Evolutionary conservation across 2,113 vertebrate species (phyloP).

Genomic region (Charina bottae): DNA sequence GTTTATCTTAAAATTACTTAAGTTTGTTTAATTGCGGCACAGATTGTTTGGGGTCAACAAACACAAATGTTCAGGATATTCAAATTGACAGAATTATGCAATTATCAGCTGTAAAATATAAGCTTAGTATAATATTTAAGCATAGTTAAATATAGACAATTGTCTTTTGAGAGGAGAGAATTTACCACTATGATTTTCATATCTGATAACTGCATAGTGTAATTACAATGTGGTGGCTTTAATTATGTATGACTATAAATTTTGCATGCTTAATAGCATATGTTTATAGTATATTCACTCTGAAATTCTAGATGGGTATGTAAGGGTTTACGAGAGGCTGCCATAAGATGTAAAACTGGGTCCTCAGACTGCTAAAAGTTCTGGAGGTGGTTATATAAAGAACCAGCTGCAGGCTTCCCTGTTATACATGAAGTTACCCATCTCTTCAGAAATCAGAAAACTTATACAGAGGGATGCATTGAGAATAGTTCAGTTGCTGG

Average conservation of each 20-base stretch:
- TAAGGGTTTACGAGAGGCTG: background rate
- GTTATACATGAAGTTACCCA: background rate
- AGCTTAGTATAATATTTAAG: background rate
- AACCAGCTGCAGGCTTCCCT: background rate
- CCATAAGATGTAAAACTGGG: background rate
- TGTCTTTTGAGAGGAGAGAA: background rate
- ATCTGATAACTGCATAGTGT: background rate
- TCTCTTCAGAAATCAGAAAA: background rate
- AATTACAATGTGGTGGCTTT: background rate
- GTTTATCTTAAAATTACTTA: constrained; percentile 13
- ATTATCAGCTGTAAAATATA: background rate
- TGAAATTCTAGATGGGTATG: background rate
- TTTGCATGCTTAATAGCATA: background rate
- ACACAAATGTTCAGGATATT: background rate
- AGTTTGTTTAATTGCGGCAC: background rate
- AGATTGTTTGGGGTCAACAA: background rate
- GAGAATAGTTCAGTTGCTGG: background rate
- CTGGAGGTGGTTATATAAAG: background rate
- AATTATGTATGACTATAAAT: background rate
- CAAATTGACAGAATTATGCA: background rate
- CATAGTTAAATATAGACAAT: background rate
- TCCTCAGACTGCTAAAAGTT: background rate
- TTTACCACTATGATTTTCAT: background rate
- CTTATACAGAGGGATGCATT: background rate
- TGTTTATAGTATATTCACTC: background rate